A percentile compares a stretch with the other conserved stretches of the same genome.
These are phyloP conservation scores for Gortyna flavago DNA, from an alignment of 2,888 invertebrate genomes.

Conservation along the genomic window DNA sequence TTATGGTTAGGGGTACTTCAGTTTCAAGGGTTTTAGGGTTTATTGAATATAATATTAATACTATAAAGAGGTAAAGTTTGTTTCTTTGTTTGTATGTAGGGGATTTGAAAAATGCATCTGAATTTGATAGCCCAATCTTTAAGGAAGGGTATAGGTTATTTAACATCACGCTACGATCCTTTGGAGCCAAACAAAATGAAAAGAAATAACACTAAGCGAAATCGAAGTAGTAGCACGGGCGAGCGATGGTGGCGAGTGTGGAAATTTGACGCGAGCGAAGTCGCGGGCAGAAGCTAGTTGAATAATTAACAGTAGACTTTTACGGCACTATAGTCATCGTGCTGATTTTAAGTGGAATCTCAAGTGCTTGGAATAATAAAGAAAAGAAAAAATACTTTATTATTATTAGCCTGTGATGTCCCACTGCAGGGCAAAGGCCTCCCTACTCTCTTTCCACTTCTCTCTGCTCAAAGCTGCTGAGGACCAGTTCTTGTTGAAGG, in stretches of 20 bases:
- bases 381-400: too few relatives aligned
- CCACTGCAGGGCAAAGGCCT: too few relatives aligned
- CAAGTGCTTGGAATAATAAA: background rate
- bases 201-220: background rate
- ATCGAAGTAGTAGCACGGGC: background rate
- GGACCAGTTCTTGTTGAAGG: too few relatives aligned
- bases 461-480: too few relatives aligned
- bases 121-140: background rate
- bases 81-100: background rate
- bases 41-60: background rate
- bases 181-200: background rate
- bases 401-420: too few relatives aligned
- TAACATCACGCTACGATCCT: background rate
- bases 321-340: background rate
- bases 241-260: background rate
- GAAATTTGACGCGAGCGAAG: background rate
- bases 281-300: background rate
- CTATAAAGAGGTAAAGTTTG: background rate
- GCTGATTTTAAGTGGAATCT: background rate
- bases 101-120: background rate
- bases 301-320: background rate
- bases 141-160: background rate
- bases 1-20: background rate
- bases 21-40: background rate
- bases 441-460: too few relatives aligned